Conservation (phyloP, 2,888 invertebrate species). For the Liodrosophila aerea region DNA sequence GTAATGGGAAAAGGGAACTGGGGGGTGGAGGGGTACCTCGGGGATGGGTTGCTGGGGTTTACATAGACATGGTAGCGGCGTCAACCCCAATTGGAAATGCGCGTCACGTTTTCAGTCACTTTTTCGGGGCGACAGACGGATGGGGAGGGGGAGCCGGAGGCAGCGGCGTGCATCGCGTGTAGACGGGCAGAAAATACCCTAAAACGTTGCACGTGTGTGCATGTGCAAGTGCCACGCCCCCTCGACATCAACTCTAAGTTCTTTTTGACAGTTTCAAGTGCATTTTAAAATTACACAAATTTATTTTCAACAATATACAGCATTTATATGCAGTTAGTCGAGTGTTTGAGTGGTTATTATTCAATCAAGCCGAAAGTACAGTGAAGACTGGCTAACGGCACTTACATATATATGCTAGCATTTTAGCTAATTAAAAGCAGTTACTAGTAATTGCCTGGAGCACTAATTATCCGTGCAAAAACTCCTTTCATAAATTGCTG, state of each 20-base stretch:
- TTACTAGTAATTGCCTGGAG: conserved; percentile 37
- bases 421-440: conserved; percentile 14
- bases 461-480: conserved; percentile 34
- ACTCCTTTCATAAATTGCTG: conserved; percentile 32
- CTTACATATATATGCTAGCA: not conserved
- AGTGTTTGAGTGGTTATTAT: conserved; percentile 37
- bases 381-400: conserved; percentile 20
- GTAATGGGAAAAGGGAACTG: conserved; percentile 1
- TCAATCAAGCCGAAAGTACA: conserved; percentile 46
- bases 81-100: conserved; percentile 51
- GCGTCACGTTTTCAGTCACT: conserved; percentile 66
- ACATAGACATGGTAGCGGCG: conserved; percentile 12
- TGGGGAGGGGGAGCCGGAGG: no score
- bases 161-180: conserved; percentile 44
- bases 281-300: conserved; percentile 54
- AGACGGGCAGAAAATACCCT: conserved; percentile 47
- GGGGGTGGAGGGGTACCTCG: not conserved
- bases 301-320: conserved; percentile 41
- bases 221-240: conserved; percentile 35
- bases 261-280: conserved; percentile 42
- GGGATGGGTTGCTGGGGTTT: not conserved
- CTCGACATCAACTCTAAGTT: not conserved
- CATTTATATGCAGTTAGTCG: conserved; percentile 8
- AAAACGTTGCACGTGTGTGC: conserved; percentile 55
- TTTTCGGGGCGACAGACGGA: conserved; percentile 56